These are phyloP conservation scores for Cichladusa arquata DNA, from an alignment of 2,113 vertebrate genomes.

Conservation along the genomic window DNA sequence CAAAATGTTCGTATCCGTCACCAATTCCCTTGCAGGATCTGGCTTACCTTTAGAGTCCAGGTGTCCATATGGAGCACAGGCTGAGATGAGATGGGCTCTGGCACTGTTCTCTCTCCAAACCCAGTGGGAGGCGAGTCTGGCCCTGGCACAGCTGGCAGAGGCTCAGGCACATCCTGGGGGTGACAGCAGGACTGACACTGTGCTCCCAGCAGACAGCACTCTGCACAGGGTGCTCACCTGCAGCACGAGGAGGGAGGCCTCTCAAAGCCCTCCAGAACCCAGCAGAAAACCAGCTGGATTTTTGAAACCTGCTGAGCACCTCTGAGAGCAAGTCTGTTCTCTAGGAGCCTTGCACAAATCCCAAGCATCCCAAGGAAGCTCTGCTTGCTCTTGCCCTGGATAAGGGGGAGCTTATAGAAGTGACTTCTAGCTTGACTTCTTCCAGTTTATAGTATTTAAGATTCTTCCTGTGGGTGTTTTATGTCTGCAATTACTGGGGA, in stretches of 20 bases:
- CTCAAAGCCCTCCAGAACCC: not conserved
- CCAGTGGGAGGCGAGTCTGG: not conserved
- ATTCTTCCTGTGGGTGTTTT: not conserved
- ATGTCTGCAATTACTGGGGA: not conserved
- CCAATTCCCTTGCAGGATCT: not conserved
- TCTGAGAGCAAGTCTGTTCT: not conserved
- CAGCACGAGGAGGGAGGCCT: accelerated
- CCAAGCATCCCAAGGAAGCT: not conserved
- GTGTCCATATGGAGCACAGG: accelerated
- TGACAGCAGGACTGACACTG: accelerated
- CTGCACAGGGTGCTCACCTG: not conserved
- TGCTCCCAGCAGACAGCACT: accelerated
- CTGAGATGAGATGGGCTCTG: not conserved
- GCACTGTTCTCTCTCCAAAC: not conserved
- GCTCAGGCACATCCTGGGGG: not conserved
- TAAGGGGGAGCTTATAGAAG: not conserved
- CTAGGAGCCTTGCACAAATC: not conserved
- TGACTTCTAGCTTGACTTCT: not conserved
- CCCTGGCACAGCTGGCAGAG: accelerated
- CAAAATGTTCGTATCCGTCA: accelerated
- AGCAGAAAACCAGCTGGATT: not conserved
- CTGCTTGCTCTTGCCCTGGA: not conserved
- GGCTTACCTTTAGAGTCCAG: not conserved
- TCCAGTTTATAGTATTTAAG: not conserved
- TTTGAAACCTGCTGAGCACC: not conserved